Evolutionary conservation across 1,140 invertebrate species (phyloP), one percentile per base, ranked within the genome.

Genomic region (Atta colombica): DNA sequence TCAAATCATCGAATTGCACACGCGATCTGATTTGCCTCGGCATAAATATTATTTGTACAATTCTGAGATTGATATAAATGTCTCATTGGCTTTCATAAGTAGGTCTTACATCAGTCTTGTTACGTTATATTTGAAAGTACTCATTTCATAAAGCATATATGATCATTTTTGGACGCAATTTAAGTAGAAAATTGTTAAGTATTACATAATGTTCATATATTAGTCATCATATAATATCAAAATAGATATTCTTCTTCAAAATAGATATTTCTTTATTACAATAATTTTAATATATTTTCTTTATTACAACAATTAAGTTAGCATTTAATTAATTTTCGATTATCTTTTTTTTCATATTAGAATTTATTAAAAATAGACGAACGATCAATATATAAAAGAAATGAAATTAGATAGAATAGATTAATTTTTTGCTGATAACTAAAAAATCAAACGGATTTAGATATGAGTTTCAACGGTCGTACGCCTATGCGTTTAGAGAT

Each of bases 401-500:
- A 28, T 12, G 7, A 65, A 2, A n/a, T 77, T 2, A 8, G 16
- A 49, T 21, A 66, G n/a, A 66, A 21, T 14, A 53, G 8, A 25
- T 68, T 3, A 4, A 31, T 45, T 45, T 10, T 45, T 45, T 45
- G 39, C 2, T 45, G 39, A 45, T 45, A 45, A 45, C 0, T 45
- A 14, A 28, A 66, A 31, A n/a, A 55, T 82, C 12, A 82, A 63
- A 5, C 14, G 0, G 39, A 74, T 51, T 86, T 91, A 10, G 80
- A n/a, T 21, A 88, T 3, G 0, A 94, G 66, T 77, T 95, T 93
- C 91, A 97, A 93, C 1, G 96, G 96, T 66, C 94, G 88, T 1
- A 97, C 95, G 0, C 96, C 96, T 31, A 97, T 94, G n/a, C 93
- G 92, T 28, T 95, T 88, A 0, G 97, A 96, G 71, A 97, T 92